Percentiles rank a stretch among this genome's conserved stretches.
Conservation (phyloP, 2,797 vertebrate genomes). For the Arctocebus calabarensis region DNA sequence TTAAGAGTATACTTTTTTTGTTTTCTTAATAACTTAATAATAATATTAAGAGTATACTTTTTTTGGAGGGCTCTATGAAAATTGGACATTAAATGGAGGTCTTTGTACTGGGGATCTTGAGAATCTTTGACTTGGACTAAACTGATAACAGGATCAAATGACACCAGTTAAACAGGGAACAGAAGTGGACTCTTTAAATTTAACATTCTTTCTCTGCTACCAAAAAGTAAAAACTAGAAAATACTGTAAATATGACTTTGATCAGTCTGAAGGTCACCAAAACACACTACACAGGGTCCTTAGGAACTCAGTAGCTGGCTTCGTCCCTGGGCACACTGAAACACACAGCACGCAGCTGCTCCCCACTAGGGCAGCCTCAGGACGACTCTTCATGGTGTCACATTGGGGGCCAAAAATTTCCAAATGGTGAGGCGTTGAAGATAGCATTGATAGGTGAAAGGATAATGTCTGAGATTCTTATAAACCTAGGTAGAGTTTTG, state of each 20-base stretch:
- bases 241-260: background rate
- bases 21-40: no score
- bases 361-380: no score
- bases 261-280: background rate
- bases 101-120: background rate
- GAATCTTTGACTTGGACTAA: background rate
- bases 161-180: background rate
- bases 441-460: background rate
- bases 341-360: accelerated
- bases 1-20: background rate
- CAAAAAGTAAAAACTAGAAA: constrained; percentile 50
- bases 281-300: background rate
- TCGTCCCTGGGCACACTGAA: background rate
- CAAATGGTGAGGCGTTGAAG: background rate
- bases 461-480: background rate
- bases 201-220: background rate
- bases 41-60: background rate
- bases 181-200: constrained; percentile 22
- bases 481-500: background rate
- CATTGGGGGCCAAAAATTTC: background rate
- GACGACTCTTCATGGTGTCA: background rate
- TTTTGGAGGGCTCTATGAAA: background rate
- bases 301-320: background rate
- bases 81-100: background rate
- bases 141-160: constrained; percentile 20